Conservation (phyloP, 2,113 vertebrate genomes). For the Atrichornis clamosus region DNA sequence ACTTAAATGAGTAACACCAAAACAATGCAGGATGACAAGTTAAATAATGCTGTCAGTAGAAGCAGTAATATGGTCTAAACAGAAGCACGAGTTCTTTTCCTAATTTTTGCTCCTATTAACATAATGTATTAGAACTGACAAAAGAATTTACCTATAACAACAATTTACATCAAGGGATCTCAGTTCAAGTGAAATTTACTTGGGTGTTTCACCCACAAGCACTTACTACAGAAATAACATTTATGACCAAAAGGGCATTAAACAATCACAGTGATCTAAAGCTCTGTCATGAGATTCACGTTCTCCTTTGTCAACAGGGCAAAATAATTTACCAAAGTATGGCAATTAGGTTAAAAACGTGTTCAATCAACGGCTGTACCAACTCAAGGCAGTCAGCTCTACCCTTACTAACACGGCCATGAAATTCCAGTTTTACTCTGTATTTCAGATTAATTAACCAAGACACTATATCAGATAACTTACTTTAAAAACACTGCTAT, state of each 20-base stretch:
- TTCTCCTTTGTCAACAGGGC: background rate
- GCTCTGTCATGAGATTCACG: background rate
- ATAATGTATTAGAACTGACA: background rate
- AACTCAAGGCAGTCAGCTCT: background rate
- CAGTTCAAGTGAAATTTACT: background rate
- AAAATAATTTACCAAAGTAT: background rate
- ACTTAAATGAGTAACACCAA: background rate
- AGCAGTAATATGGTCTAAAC: background rate
- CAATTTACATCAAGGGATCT: background rate
- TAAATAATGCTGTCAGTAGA: background rate
- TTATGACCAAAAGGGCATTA: background rate
- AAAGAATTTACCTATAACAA: background rate
- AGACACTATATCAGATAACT: background rate
- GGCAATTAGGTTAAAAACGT: background rate
- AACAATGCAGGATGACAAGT: background rate
- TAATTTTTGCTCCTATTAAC: background rate
- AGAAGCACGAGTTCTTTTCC: background rate
- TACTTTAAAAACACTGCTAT: background rate
- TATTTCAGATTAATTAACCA: background rate
- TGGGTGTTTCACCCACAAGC: background rate
- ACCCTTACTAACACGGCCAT: accelerated
- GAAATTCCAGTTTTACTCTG: background rate
- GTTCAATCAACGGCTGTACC: background rate
- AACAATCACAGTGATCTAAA: background rate
- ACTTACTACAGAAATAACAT: background rate